These are phyloP conservation scores for Orius laevigatus DNA, from an alignment of 1,140 invertebrate species.

Conservation along the genomic window DNA sequence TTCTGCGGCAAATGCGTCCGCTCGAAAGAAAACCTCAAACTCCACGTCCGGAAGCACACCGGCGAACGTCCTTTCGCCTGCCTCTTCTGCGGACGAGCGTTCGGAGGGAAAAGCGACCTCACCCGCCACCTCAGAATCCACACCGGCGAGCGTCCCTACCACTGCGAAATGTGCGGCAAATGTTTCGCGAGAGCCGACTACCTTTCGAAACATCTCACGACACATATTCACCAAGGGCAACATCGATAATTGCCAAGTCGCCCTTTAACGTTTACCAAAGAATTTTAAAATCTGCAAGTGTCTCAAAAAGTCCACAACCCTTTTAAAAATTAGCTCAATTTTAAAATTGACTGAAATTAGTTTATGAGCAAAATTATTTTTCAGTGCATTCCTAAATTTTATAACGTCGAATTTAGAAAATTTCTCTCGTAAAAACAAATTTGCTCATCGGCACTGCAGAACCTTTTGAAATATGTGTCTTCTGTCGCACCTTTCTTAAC, in stretches of 20 bases:
- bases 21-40: constrained; percentile 72
- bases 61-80: constrained; percentile 76
- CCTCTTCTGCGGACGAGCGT: constrained; percentile 68
- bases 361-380: too few species aligned
- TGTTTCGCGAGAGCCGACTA: constrained; percentile 79
- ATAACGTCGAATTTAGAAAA: too few species aligned
- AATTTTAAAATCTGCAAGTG: too few species aligned
- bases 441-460: too few species aligned
- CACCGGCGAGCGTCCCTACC: constrained; percentile 71
- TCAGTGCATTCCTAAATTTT: too few species aligned
- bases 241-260: constrained; percentile 9
- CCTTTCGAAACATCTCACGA: constrained; percentile 77
- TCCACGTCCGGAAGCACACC: constrained; percentile 77
- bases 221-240: constrained; percentile 49
- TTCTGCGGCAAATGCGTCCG: constrained; percentile 79
- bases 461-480: too few species aligned
- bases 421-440: too few species aligned
- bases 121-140: constrained; percentile 73
- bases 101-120: constrained; percentile 71
- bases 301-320: too few species aligned
- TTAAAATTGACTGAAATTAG: too few species aligned
- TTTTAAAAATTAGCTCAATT: too few species aligned
- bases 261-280: too few species aligned
- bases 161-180: constrained; percentile 79
- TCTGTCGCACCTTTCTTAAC: too few species aligned